Percentiles rank a stretch among this genome's conserved stretches.
These are phyloP conservation scores for Exocentrus adspersus DNA, from an alignment of 2,888 invertebrate genomes.

Conservation along the genomic window DNA sequence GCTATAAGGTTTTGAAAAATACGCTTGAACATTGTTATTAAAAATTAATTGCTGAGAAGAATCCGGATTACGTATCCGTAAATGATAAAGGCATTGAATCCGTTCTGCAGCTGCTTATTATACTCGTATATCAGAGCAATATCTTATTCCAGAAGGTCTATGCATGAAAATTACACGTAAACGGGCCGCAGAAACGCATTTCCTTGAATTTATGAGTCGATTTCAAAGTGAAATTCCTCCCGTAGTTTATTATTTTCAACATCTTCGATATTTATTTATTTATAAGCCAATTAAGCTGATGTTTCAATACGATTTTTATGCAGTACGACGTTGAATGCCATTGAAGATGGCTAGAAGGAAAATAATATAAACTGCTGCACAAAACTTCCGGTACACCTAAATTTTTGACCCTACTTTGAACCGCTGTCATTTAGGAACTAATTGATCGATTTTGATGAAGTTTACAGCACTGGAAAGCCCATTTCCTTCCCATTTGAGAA, in stretches of 20 bases:
- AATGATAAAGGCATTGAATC: conserved; percentile 28
- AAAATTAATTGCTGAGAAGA: conserved; percentile 30
- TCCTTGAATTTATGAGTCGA: conserved; percentile 23
- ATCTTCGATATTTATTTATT: neutral
- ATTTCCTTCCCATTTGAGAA: too few relatives aligned
- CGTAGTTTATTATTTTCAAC: conserved; percentile 3
- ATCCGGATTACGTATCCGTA: conserved; percentile 22
- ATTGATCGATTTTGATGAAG: too few relatives aligned
- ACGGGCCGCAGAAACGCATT: conserved; percentile 14
- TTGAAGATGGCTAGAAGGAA: too few relatives aligned
- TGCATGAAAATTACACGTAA: conserved; percentile 26
- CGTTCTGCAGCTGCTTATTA: conserved; percentile 13
- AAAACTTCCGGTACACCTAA: too few relatives aligned
- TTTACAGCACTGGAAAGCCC: too few relatives aligned
- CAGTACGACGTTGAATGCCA: too few relatives aligned
- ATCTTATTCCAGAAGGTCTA: conserved; percentile 21
- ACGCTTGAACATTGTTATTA: conserved; percentile 19
- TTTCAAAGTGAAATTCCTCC: conserved; percentile 17
- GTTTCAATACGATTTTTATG: neutral
- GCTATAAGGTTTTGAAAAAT: conserved; percentile 16
- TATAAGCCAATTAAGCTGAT: neutral
- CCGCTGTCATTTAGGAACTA: too few relatives aligned
- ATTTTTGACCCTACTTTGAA: too few relatives aligned
- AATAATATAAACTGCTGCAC: too few relatives aligned
- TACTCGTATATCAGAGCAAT: conserved; percentile 15